These are phyloP conservation scores for Mus spretus DNA, from an alignment of 2,797 vertebrate genomes.

Conservation along the genomic window DNA sequence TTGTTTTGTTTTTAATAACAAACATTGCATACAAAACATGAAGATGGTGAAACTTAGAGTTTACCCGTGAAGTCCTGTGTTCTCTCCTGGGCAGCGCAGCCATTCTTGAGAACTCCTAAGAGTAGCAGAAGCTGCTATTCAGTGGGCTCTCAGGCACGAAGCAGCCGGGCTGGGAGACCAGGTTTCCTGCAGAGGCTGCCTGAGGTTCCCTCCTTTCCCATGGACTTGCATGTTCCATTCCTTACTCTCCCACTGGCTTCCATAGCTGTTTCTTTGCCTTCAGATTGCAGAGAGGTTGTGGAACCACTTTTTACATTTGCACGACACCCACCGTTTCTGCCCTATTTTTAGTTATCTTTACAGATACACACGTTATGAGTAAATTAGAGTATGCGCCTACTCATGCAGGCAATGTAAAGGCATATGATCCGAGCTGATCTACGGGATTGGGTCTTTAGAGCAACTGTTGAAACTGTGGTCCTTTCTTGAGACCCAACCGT, in stretches of 20 bases:
- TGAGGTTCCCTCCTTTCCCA: neutral
- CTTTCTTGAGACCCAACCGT: neutral
- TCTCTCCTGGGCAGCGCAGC: neutral
- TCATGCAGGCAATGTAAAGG: neutral
- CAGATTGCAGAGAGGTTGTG: neutral
- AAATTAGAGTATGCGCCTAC: slow-evolving; percentile 38
- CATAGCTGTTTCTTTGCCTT: neutral
- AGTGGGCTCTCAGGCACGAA: accelerated
- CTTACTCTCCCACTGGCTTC: neutral
- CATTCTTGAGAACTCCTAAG: neutral
- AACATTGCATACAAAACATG: neutral
- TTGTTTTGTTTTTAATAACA: neutral
- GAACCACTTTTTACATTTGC: slow-evolving; percentile 46
- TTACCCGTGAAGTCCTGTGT: neutral
- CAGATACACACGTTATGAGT: neutral
- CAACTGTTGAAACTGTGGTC: neutral
- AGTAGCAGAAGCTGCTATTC: too few species aligned
- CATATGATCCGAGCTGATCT: neutral
- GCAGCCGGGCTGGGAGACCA: neutral
- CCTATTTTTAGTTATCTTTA: slow-evolving; percentile 12
- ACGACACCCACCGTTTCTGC: neutral
- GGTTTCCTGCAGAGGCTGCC: neutral
- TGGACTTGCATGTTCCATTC: neutral
- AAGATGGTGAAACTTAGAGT: neutral
- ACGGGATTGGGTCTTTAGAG: neutral